phyloP scores from a whole-genome alignment of 2,888 invertebrate species.

The Agonum fuliginosum region DNA sequence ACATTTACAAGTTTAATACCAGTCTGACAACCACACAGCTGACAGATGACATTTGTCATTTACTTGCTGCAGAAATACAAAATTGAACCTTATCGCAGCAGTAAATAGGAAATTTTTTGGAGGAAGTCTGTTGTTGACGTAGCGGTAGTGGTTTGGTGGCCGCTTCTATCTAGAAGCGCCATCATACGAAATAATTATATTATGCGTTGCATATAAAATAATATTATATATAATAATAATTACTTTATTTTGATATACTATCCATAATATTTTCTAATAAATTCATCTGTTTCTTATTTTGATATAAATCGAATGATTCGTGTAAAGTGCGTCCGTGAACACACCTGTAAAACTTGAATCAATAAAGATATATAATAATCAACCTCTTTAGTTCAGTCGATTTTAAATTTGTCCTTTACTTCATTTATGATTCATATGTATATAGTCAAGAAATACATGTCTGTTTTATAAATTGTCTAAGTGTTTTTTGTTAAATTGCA shows the following conservation, averaged over 20 bases:
- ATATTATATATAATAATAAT: slow-evolving; percentile 26
- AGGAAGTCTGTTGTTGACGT: slow-evolving; percentile 5
- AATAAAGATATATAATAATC: slow-evolving; percentile 55
- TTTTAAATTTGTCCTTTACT: slow-evolving; percentile 51
- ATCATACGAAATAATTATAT: slow-evolving; percentile 47
- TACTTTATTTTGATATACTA: slow-evolving; percentile 1
- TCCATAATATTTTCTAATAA: background rate
- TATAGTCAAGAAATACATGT: background rate
- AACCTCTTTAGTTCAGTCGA: slow-evolving; percentile 52
- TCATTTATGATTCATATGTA: slow-evolving; percentile 49
- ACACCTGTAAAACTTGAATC: slow-evolving; percentile 49
- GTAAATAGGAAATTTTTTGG: background rate
- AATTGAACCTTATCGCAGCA: slow-evolving; percentile 14
- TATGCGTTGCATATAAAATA: slow-evolving; percentile 38
- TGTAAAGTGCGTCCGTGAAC: slow-evolving; percentile 30
- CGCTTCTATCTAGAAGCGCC: slow-evolving; percentile 43
- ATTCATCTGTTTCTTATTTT: background rate
- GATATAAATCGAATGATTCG: slow-evolving; percentile 3
- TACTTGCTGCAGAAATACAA: slow-evolving; percentile 32
- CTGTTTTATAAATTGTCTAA: background rate
- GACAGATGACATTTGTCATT: slow-evolving; percentile 53
- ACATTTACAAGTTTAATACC: slow-evolving; percentile 15
- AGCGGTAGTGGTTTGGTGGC: slow-evolving; percentile 9
- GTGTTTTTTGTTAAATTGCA: background rate
- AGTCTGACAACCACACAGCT: slow-evolving; percentile 50